Percentiles rank a stretch among this genome's conserved stretches.
These are phyloP conservation scores for Lepisosteus osseus DNA, from an alignment of 2,113 vertebrate genomes.

Conservation along the genomic window DNA sequence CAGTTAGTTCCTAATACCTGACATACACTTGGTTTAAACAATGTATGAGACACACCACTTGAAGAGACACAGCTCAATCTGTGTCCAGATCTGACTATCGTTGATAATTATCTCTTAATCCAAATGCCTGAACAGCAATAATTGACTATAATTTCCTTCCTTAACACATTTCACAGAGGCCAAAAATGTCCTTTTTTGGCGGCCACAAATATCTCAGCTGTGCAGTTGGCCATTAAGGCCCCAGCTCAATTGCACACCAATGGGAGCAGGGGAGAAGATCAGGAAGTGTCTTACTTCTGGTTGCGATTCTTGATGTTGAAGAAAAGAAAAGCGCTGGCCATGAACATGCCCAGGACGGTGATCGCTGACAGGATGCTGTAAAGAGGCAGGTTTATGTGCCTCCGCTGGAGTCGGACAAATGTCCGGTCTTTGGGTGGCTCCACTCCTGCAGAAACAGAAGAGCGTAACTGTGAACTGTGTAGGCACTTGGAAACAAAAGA, in stretches of 20 bases:
- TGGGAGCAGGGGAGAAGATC: not conserved
- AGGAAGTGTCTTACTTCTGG: constrained; percentile 79
- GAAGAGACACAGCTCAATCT: too few species aligned
- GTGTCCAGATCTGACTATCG: too few species aligned
- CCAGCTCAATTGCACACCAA: not conserved
- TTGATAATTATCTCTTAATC: too few species aligned
- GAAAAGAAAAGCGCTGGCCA: constrained; percentile 94
- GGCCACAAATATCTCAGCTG: too few species aligned
- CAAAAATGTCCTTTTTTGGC: too few species aligned
- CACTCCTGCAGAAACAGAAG: constrained; percentile 63
- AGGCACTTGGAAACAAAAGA: too few species aligned
- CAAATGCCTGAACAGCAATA: too few species aligned
- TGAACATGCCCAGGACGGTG: constrained; percentile 95
- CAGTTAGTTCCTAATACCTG: too few species aligned
- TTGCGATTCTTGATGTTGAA: constrained; percentile 99
- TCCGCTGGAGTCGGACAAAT: constrained; percentile 85
- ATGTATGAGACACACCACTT: too few species aligned
- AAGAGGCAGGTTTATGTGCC: constrained; percentile 93
- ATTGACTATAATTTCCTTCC: too few species aligned
- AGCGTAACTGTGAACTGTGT: not conserved
- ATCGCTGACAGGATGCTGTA: constrained; percentile 97
- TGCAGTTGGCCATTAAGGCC: not conserved
- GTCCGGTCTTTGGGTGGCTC: constrained; percentile 95
- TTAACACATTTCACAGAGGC: too few species aligned
- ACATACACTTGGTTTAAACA: too few species aligned